Base-by-base conservation (phyloP, 1,140 invertebrate genomes). In the Apis cerana region DNA sequence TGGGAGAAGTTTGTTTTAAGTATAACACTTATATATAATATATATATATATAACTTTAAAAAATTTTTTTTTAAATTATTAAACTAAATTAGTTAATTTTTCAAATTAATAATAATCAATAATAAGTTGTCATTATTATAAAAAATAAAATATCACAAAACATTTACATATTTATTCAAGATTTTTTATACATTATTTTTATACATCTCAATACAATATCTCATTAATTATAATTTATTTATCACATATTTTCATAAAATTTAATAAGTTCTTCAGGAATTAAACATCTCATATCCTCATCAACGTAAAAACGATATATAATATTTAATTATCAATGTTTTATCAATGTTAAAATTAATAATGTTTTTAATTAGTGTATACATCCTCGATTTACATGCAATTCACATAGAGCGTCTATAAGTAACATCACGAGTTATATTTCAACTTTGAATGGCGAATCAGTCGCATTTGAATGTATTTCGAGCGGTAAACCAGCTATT, bases 401-500 rank as follows among this genome's bases (percentile, higher is more conserved):
- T 52, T 13, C 23, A 62, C 61, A 75, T 11, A 12, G 17, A 64
- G 13, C 17, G 43, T 56, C 33, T 74, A 7, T 19, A 17, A 52
- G 43, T n/a, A 64, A 27, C 48, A 23, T 75, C 59, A 4, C n/a
- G 64, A 52, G 15, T 62, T 64, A 75, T 48, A 75, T 52, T 64
- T n/a, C 48, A 64, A 64, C 23, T 52, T 19, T 15, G 48, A n/a
- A 27, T 27, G 33, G 50, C 48, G 52, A 77, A 77, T 68, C 33
- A 48, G 15, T n/a, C 15, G 27, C 19, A 65, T 77, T 68, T 48
- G 52, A 52, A 21, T 76, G 50, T 52, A 54, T 43, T 62, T 76
- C 19, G 7, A 50, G 27, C 62, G 48, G 11, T 33, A 23, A 65
- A 8, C 50, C 27, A 12, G 21, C 27, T 7, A 43, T 19, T 76